Evolutionary conservation across 2,113 vertebrate species (phyloP).

Genomic region (Apteryx mantelli): DNA sequence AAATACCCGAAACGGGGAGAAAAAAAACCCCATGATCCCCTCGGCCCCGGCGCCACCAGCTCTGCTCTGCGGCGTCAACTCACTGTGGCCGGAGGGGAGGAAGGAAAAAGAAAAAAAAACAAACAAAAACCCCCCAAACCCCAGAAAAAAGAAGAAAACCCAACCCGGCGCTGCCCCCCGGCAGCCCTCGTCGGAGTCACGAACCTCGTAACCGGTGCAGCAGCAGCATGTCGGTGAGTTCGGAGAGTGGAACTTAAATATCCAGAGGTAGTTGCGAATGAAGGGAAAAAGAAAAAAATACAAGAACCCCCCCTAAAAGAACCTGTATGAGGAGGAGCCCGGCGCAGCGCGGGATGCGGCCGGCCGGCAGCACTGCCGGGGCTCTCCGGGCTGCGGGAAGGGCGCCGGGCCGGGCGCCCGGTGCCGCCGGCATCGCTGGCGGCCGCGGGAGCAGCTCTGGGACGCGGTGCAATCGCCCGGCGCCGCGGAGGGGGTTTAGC

Average conservation of each 20-base stretch:
- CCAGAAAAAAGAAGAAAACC: neutral
- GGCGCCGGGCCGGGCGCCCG: no score
- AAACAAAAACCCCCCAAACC: neutral
- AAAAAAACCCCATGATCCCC: neutral
- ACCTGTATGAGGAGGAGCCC: no score
- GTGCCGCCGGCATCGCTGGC: no score
- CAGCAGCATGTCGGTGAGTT: slow-evolving; percentile 67
- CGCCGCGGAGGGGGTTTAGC: no score
- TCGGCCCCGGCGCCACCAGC: no score
- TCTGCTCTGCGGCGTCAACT: no score
- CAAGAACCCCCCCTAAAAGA: neutral
- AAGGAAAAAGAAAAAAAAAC: neutral
- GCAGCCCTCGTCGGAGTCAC: slow-evolving; percentile 7
- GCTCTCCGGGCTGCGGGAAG: no score
- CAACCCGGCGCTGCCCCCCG: neutral
- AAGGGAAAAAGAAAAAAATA: slow-evolving; percentile 13
- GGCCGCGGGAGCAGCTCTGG: no score
- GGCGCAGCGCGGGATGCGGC: no score
- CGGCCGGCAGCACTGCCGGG: no score
- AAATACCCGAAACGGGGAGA: neutral
- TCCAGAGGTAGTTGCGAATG: slow-evolving; percentile 86
- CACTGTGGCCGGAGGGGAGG: no score
- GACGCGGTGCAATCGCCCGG: no score
- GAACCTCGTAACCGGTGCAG: slow-evolving; percentile 20
- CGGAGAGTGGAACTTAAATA: slow-evolving; percentile 78